Conservation (phyloP, 2,113 vertebrate genomes). For the Aviceda subcristata region DNA sequence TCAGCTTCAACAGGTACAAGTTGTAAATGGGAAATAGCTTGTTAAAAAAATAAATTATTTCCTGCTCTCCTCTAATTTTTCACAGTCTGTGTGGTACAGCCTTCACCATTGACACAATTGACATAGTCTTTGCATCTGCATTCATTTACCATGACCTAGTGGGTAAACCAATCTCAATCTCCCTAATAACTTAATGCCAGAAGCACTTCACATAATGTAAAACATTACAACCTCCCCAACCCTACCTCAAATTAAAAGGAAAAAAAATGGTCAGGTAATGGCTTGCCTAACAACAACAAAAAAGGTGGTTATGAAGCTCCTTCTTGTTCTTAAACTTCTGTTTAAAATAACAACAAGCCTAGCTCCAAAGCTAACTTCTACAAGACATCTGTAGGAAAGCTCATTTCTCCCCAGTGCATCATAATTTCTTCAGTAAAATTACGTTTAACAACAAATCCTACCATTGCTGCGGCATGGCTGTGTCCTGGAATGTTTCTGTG, state of each 20-base stretch:
- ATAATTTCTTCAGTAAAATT: slow-evolving; percentile 5
- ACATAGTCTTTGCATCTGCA: slow-evolving; percentile 53
- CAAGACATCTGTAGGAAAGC: background rate
- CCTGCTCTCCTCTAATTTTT: slow-evolving; percentile 62
- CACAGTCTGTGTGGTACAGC: slow-evolving; percentile 61
- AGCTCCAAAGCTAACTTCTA: background rate
- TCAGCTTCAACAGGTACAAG: slow-evolving; percentile 62
- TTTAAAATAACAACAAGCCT: slow-evolving; percentile 8
- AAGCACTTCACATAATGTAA: slow-evolving; percentile 44
- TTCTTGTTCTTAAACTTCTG: slow-evolving; percentile 48
- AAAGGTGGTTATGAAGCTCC: slow-evolving; percentile 26
- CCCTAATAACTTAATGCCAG: slow-evolving; percentile 42
- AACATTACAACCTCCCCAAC: slow-evolving; percentile 27
- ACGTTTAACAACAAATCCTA: background rate
- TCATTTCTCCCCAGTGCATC: background rate
- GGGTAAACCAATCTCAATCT: background rate
- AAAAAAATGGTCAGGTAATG: background rate
- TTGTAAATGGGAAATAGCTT: slow-evolving; percentile 54
- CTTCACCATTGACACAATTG: slow-evolving; percentile 24
- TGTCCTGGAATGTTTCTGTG: background rate
- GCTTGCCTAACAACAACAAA: slow-evolving; percentile 20
- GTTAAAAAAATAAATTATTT: slow-evolving; percentile 70
- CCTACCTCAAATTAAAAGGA: slow-evolving; percentile 21
- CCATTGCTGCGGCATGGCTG: background rate
- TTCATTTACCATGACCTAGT: slow-evolving; percentile 46